phyloP scores from a whole-genome alignment of 2,113 vertebrate species.

The Electrona antarctica region DNA sequence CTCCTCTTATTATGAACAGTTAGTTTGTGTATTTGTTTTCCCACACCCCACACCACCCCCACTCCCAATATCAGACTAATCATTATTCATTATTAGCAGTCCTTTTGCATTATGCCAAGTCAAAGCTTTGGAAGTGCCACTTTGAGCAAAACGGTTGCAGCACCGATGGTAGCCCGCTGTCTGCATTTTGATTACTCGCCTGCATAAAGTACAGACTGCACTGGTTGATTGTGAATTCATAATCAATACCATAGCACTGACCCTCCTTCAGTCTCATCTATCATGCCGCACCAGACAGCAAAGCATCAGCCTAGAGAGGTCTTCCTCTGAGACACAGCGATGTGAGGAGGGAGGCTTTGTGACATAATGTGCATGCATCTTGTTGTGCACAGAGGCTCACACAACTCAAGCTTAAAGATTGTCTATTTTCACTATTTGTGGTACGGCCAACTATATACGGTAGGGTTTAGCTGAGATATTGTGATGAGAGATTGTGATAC shows the following conservation, averaged over 20 bases:
- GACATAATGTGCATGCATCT: too few relatives aligned
- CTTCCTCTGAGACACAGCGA: slow-evolving; percentile 22
- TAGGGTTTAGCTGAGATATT: not conserved
- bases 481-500: not conserved
- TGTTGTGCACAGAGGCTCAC: too few relatives aligned
- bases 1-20: slow-evolving; percentile 48
- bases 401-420: too few relatives aligned
- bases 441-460: too few relatives aligned
- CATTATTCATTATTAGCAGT: slow-evolving; percentile 11
- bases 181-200: slow-evolving; percentile 67
- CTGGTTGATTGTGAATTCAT: slow-evolving; percentile 51
- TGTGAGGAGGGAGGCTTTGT: slow-evolving; percentile 36
- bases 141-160: slow-evolving; percentile 53
- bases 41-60: not conserved
- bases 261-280: slow-evolving; percentile 30
- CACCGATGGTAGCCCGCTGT: slow-evolving; percentile 27
- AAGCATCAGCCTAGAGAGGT: slow-evolving; percentile 13
- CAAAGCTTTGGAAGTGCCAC: slow-evolving; percentile 73
- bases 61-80: slow-evolving; percentile 47
- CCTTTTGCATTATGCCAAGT: slow-evolving; percentile 71
- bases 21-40: slow-evolving; percentile 36
- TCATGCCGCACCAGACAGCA: slow-evolving; percentile 38
- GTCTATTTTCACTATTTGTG: too few relatives aligned
- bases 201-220: slow-evolving; percentile 53
- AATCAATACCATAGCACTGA: slow-evolving; percentile 53